Evolutionary conservation across 2,797 vertebrate species (phyloP), one percentile per base, ranked within the genome.

Genomic region (Chloroceryle inda): DNA sequence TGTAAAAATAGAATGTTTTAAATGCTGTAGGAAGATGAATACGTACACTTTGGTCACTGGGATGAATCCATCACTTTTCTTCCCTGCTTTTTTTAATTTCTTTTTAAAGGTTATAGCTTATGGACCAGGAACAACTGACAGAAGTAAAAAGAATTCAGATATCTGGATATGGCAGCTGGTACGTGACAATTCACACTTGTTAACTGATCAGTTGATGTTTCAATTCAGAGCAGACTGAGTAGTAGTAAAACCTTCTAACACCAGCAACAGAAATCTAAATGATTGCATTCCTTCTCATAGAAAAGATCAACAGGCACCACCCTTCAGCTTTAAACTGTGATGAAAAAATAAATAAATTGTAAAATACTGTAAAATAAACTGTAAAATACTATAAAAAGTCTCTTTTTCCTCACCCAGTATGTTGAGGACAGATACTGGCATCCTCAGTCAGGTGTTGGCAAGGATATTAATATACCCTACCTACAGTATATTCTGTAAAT

Each of bases 141-240:
- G 94, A 37, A 94, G 66, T 9, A 96, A 88, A 37, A 97, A 76
- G 63, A 91, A 97, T 59, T 98, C 97, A 10, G 99, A 99, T 83
- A 92, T 97, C 81, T 99, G 99, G 99, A 98, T 99, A 89, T 99
- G 99, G 99, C 99, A 99, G 81, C 94, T 99, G 99, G 99, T 99
- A 98, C 2, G 98, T 97, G 82, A 44, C 81, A 81, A 68, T 73
- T 94, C 58, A 67, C 42, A 62, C 33, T 47, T 61, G 17, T 31
- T 94, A 85, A 72, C 47, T 3, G 1, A 52, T 13, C 35, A 68
- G 26, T 75, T 93, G 63, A 59, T 79, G 35, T 77, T 95, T 77
- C 58, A 55, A 38, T 66, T 85, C 33, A 89, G 49, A 47, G 23
- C 19, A 83, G 44, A 86, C 59, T 62, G 35, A 80, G 29, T 17